Percentiles rank a stretch among this genome's conserved stretches.
phyloP scores from a whole-genome alignment of 2,113 vertebrate species.

The Nerophis ophidion region DNA sequence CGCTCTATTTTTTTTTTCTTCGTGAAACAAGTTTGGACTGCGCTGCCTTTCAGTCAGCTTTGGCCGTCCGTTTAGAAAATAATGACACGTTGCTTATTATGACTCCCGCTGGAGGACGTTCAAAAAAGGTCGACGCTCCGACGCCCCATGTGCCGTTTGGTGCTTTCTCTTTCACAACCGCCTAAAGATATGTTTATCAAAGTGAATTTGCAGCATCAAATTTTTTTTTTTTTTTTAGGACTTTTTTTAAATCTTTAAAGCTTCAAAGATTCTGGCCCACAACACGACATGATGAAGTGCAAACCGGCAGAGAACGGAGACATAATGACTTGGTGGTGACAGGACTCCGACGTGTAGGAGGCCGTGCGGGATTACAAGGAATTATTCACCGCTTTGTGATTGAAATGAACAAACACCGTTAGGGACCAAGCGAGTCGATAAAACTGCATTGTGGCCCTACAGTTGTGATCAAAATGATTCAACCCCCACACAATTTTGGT shows the following conservation, averaged over 20 bases:
- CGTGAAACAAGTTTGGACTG: too few relatives aligned
- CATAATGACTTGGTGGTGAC: conserved; percentile 1
- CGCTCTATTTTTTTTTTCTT: too few relatives aligned
- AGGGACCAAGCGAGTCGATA: too few relatives aligned
- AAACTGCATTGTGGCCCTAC: too few relatives aligned
- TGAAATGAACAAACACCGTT: too few relatives aligned
- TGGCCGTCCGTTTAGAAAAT: conserved; percentile 29
- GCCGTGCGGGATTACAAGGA: neutral
- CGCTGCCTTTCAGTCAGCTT: conserved; percentile 28
- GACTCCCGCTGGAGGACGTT: conserved; percentile 51
- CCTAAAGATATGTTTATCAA: conserved; percentile 71
- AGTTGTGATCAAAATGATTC: too few relatives aligned
- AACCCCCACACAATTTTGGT: too few relatives aligned
- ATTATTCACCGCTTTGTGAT: too few relatives aligned
- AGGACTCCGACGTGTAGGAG: neutral
- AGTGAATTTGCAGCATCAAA: conserved; percentile 52
- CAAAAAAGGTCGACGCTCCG: conserved; percentile 51
- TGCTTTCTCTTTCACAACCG: conserved; percentile 63
- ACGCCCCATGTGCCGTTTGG: conserved; percentile 38
- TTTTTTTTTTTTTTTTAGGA: conserved; percentile 40
- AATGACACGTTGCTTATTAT: conserved; percentile 49
- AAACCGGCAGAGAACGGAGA: conserved; percentile 13
- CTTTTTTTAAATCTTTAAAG: conserved; percentile 48
- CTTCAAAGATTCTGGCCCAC: conserved; percentile 51
- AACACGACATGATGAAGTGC: conserved; percentile 45